A percentile compares a stretch with the other conserved stretches of the same genome.
Evolutionary conservation across 1,140 invertebrate genomes (phyloP).

Genomic region (Protaetia brevitarsis): DNA sequence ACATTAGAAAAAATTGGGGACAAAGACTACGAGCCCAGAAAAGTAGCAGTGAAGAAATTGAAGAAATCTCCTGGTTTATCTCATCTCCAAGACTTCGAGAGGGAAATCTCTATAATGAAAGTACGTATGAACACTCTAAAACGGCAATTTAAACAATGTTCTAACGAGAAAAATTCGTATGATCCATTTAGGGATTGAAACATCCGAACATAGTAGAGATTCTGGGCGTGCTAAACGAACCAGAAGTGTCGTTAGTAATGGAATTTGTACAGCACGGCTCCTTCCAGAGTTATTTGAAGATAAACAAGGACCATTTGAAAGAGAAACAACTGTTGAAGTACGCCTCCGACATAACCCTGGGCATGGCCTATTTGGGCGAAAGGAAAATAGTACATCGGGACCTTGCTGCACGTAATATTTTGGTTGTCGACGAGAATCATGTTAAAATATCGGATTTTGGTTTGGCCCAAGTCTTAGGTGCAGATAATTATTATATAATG

Average conservation of each 20-base stretch:
- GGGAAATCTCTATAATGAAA: constrained; percentile 78
- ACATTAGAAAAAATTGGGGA: constrained; percentile 54
- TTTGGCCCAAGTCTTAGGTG: constrained; percentile 74
- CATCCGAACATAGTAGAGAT: constrained; percentile 88
- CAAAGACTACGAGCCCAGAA: constrained; percentile 46
- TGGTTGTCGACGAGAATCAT: constrained; percentile 73
- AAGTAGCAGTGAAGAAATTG: constrained; percentile 73
- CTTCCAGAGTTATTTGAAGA: constrained; percentile 73
- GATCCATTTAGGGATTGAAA: constrained; percentile 67
- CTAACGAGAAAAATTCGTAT: no score
- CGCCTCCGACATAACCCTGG: constrained; percentile 74
- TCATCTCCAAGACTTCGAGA: constrained; percentile 59
- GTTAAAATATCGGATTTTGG: constrained; percentile 94
- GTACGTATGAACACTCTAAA: constrained; percentile 1
- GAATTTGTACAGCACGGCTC: constrained; percentile 82
- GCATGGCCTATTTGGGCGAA: constrained; percentile 82
- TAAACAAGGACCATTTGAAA: constrained; percentile 62
- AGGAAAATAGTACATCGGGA: constrained; percentile 85
- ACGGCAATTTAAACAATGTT: not conserved
- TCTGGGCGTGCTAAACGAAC: constrained; percentile 73
- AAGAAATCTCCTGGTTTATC: constrained; percentile 52
- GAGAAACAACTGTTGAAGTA: constrained; percentile 69
- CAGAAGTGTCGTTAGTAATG: constrained; percentile 80
- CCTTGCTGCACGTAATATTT: constrained; percentile 81
- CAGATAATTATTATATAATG: constrained; percentile 76